Conservation (phyloP, 1,140 invertebrate species). For the Bombus fervidus region DNA sequence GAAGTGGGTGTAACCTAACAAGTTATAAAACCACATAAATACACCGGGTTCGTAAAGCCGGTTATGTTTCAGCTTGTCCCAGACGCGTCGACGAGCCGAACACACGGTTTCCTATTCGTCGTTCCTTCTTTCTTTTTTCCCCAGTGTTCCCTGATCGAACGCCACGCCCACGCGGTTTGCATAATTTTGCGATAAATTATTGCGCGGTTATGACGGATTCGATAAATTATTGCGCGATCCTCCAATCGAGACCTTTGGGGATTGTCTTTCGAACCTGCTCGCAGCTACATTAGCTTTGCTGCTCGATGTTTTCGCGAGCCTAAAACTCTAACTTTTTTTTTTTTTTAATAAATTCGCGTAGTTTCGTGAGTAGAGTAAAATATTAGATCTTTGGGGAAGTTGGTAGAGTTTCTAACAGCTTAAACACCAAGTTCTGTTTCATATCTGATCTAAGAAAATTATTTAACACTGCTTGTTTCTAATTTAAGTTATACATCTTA, state of each 20-base stretch:
- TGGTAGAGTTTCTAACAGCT: not conserved
- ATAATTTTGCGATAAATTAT: constrained; percentile 48
- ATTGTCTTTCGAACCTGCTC: constrained; percentile 20
- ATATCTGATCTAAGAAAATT: too few species aligned
- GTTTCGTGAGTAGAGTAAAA: not conserved
- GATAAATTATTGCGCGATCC: constrained; percentile 40
- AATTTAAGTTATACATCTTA: too few species aligned
- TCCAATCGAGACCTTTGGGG: not conserved
- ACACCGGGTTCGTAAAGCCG: constrained; percentile 17
- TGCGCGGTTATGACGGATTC: constrained; percentile 33
- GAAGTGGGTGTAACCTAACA: constrained; percentile 51
- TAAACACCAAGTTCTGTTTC: not conserved
- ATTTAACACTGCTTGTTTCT: too few species aligned
- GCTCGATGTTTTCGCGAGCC: not conserved
- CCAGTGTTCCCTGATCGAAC: constrained; percentile 35
- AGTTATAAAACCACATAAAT: constrained; percentile 48
- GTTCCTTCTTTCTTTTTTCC: not conserved
- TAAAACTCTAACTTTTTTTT: not conserved
- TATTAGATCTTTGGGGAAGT: not conserved
- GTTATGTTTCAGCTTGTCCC: constrained; percentile 10
- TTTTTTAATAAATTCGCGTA: not conserved
- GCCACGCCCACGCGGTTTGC: constrained; percentile 25
- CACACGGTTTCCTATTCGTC: constrained; percentile 7
- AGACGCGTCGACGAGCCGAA: constrained; percentile 6
- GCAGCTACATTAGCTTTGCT: not conserved